Percentiles rank a stretch among this genome's conserved stretches.
These are phyloP conservation scores for Cygnus atratus DNA, from an alignment of 2,113 vertebrate genomes.

Conservation along the genomic window DNA sequence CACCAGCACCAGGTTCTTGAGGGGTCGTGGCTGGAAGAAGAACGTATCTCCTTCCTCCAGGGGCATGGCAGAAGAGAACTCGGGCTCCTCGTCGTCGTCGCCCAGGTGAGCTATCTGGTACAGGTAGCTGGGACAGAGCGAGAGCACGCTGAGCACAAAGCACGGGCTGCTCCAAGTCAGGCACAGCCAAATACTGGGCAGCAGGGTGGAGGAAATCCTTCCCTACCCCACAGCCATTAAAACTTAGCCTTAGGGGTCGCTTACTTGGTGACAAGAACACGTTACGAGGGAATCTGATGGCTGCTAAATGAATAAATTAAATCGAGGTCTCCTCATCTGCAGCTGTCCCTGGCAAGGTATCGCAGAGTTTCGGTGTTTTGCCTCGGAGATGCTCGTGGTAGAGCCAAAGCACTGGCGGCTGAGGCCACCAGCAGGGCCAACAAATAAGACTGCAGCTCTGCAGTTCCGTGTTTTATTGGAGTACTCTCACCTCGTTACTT, in stretches of 20 bases:
- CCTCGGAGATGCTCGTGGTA: neutral
- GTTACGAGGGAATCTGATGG: neutral
- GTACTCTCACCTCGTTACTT: neutral
- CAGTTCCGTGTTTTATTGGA: neutral
- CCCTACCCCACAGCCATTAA: neutral
- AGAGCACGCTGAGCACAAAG: neutral
- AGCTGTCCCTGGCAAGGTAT: neutral
- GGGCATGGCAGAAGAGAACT: constrained; percentile 99
- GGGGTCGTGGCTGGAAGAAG: constrained; percentile 95
- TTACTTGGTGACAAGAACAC: neutral
- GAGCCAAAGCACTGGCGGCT: neutral
- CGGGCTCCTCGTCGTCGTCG: constrained; percentile 96
- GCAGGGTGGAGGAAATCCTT: neutral
- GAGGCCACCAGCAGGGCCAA: neutral
- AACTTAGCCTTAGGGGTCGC: neutral
- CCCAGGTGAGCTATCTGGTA: constrained; percentile 98
- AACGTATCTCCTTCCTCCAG: constrained; percentile 97
- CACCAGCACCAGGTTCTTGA: constrained; percentile 96
- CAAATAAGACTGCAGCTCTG: neutral
- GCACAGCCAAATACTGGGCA: neutral
- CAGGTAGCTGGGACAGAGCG: constrained; percentile 80
- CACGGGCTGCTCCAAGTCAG: neutral
- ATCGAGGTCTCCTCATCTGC: neutral
- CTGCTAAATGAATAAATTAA: neutral
- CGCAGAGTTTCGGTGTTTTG: neutral